Percentiles rank a stretch among this genome's conserved stretches.
Conservation (phyloP, 2,888 invertebrate genomes). For the Drosophila phalerata region DNA sequence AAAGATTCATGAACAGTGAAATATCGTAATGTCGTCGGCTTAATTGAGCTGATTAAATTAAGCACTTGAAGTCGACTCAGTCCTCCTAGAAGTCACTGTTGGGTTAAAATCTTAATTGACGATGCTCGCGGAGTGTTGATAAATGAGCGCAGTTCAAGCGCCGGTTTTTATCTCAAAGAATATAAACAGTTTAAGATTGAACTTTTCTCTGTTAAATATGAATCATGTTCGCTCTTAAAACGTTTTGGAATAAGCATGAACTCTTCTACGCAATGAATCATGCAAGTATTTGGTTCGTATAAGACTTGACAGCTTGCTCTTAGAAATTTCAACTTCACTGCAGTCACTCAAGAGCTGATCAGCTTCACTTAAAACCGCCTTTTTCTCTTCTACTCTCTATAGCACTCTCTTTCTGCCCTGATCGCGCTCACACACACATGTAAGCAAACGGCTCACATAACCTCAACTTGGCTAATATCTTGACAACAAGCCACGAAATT, state of each 20-base stretch:
- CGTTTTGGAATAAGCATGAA: background rate
- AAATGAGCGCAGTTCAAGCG: conserved; percentile 8
- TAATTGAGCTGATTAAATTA: conserved; percentile 76
- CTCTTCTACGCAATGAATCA: conserved; percentile 13
- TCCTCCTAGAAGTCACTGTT: conserved; percentile 45
- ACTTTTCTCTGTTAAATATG: background rate
- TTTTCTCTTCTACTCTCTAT: background rate
- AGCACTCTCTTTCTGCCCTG: conserved; percentile 2
- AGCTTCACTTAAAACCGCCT: background rate
- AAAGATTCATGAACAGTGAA: conserved; percentile 22
- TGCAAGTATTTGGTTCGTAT: background rate
- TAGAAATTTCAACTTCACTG: background rate
- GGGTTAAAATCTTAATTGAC: conserved; percentile 72
- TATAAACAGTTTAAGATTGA: conserved; percentile 26
- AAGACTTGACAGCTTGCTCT: background rate
- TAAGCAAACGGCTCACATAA: conserved; percentile 44
- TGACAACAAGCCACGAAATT: conserved; percentile 3
- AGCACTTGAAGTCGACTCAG: conserved; percentile 31
- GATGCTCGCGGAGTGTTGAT: conserved; percentile 18
- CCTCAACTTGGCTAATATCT: conserved; percentile 57
- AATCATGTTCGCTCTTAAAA: background rate
- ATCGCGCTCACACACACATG: conserved; percentile 29
- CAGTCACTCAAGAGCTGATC: background rate
- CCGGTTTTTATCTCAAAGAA: conserved; percentile 2
- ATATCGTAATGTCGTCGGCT: conserved; percentile 25